Base-by-base conservation (phyloP, 2,888 invertebrate genomes). In the Drosophila cracens region DNA sequence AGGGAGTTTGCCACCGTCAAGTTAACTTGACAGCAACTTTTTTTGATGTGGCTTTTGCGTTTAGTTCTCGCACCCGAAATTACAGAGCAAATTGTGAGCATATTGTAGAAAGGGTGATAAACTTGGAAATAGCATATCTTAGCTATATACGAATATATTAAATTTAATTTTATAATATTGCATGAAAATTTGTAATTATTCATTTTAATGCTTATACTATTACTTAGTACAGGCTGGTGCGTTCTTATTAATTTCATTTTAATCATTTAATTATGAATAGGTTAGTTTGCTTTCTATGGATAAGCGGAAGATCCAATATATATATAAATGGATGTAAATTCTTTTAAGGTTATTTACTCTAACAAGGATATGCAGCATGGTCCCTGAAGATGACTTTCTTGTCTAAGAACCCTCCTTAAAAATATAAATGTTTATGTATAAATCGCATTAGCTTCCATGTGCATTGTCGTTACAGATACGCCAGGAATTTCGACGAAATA, bases 1-100 rank as follows among this genome's bases (percentile, higher is more conserved):
- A 18, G 21, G 6, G 6, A 25, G 18, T 18, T 25, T 53, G 1
- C n/a, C 11, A n/a, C 6, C 36, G 11, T 18, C 34, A 54, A 54
- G 25, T 36, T 6, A 36, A 3, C 18, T 54, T 25, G 25, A 36
- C 18, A 11, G 53, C 21, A 53, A 25, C 16, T 46, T 52, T 51
- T 61, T 59, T 62, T 34, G 27, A 54, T 58, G 53, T 31, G 60
- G 57, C 60, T 62, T 59, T 65, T 71, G 62, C 70, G 65, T 51
- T 38, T 43, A 11, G 40, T 8, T 34, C 18, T 54, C 34, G 74
- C 27, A 13, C 5, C 1, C 73, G 69, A 60, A 63, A 27, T 63
- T n/a, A 18, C 54, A 10, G 21, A 25, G 40, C 18, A 46, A 58
- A 54, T 46, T 57, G 27, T 21, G 18, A 48, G 16, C 31, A 29